These are phyloP conservation scores for Netelia inedita DNA, from an alignment of 2,888 invertebrate species.

Conservation along the genomic window DNA sequence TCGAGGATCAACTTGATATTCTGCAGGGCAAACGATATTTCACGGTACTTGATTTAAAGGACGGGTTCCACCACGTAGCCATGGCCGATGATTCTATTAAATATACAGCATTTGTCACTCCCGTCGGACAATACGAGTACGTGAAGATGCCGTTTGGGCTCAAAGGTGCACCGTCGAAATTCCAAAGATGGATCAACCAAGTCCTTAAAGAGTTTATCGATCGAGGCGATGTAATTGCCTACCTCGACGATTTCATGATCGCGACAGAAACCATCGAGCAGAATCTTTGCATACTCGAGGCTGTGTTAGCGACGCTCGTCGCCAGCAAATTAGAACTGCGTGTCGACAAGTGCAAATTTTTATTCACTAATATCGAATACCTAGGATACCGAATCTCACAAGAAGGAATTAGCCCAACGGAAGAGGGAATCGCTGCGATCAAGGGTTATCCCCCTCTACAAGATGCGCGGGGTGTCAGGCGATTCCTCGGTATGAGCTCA, in stretches of 20 bases:
- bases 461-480: neutral
- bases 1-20: constrained; percentile 59
- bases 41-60: constrained; percentile 41
- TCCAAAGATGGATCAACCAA: constrained; percentile 49
- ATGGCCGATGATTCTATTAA: too few relatives aligned
- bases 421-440: constrained; percentile 19
- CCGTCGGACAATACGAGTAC: constrained; percentile 63
- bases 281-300: constrained; percentile 44
- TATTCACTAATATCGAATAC: constrained; percentile 26
- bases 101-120: constrained; percentile 47
- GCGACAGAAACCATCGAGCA: constrained; percentile 60
- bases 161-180: constrained; percentile 29
- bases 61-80: neutral
- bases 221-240: constrained; percentile 51
- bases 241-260: constrained; percentile 65
- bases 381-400: constrained; percentile 63
- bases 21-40: constrained; percentile 52
- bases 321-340: constrained; percentile 40
- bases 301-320: constrained; percentile 46
- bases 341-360: constrained; percentile 22
- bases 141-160: constrained; percentile 54
- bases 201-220: constrained; percentile 36
- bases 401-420: constrained; percentile 31
- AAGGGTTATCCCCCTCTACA: constrained; percentile 14
- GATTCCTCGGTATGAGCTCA: constrained; percentile 27